Conservation (phyloP, 1,140 invertebrate genomes). For the Aleiodes sp. region DNA sequence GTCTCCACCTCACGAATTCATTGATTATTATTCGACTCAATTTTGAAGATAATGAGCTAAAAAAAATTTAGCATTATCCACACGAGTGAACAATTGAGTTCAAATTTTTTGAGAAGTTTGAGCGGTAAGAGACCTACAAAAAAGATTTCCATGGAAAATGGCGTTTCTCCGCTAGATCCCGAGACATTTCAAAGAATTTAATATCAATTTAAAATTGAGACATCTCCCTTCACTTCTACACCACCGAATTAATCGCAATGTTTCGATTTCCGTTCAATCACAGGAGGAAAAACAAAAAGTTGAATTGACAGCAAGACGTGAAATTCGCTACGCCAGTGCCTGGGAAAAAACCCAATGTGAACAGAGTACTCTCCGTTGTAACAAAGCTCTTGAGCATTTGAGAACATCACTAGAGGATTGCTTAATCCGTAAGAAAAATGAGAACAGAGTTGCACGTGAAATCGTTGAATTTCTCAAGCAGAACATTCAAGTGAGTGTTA, state of each 20-base stretch:
- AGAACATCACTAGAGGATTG: constrained; percentile 42
- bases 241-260: not conserved
- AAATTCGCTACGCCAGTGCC: constrained; percentile 48
- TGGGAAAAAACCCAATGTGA: constrained; percentile 54
- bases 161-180: too few species aligned
- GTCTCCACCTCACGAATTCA: too few species aligned
- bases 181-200: not conserved
- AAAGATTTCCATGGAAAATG: too few species aligned
- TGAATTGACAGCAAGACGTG: constrained; percentile 47
- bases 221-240: too few species aligned
- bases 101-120: too few species aligned
- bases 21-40: too few species aligned
- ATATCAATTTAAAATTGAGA: not conserved
- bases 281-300: constrained; percentile 53
- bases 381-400: constrained; percentile 44
- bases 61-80: too few species aligned
- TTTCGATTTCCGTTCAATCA: not conserved
- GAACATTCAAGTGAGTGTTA: constrained; percentile 49
- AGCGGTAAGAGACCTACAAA: too few species aligned
- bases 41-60: too few species aligned
- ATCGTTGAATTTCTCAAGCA: constrained; percentile 49
- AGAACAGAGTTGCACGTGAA: constrained; percentile 45
- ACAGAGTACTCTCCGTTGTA: constrained; percentile 47
- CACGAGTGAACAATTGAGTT: too few species aligned
- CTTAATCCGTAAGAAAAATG: constrained; percentile 46